A percentile compares a stretch with the other conserved stretches of the same genome.
Conservation (phyloP, 1,140 invertebrate genomes). For the Ruditapes philippinarum region DNA sequence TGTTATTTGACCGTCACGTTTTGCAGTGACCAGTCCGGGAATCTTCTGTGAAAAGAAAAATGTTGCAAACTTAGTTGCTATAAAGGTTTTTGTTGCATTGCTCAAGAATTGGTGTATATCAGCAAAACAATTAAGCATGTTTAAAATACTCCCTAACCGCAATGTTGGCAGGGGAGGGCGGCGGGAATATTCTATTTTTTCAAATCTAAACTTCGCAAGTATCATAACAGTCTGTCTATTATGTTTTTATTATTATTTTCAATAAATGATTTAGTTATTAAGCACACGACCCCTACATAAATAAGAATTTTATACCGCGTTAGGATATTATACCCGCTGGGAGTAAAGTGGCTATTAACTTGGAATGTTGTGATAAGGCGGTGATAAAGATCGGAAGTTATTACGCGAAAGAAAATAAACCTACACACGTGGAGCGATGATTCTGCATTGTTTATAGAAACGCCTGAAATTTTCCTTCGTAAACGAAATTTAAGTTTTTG, state of each 20-base stretch:
- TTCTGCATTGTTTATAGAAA: slow-evolving; percentile 27
- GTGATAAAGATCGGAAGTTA: slow-evolving; percentile 63
- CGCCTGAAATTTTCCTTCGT: neutral
- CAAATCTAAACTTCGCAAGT: no score
- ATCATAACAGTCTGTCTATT: neutral
- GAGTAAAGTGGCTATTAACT: slow-evolving; percentile 68
- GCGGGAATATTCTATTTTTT: no score
- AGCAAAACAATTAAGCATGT: no score
- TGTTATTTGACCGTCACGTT: no score
- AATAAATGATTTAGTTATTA: slow-evolving; percentile 44
- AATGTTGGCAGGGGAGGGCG: no score
- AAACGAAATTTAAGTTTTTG: no score
- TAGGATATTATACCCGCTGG: slow-evolving; percentile 54
- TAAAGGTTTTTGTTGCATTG: no score
- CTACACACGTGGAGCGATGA: slow-evolving; percentile 35
- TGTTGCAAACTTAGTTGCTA: no score
- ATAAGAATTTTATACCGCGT: slow-evolving; percentile 64
- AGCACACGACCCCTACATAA: slow-evolving; percentile 62
- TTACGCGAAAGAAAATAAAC: slow-evolving; percentile 65
- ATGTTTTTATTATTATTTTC: slow-evolving; percentile 44
- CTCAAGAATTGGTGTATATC: no score
- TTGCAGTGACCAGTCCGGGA: no score
- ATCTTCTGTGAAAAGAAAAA: no score
- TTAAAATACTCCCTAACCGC: no score
- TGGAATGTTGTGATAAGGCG: slow-evolving; percentile 46